Conservation (phyloP, 2,797 vertebrate species). For the Argentina silus region DNA sequence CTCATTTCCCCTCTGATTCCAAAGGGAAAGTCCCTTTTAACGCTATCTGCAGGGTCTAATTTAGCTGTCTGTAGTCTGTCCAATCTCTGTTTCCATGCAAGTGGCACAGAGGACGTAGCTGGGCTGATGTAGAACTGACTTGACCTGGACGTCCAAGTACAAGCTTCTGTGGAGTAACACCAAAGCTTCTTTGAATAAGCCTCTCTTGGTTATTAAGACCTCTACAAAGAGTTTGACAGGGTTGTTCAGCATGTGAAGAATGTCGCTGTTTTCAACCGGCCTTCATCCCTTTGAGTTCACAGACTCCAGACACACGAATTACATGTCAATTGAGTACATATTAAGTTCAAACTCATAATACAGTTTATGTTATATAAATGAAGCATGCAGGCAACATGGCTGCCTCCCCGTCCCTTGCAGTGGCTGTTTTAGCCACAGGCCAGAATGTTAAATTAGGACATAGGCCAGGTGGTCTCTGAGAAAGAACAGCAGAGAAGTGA, state of each 20-base stretch:
- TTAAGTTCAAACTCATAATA: constrained; percentile 35
- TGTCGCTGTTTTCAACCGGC: constrained; percentile 49
- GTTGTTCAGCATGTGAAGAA: constrained; percentile 60
- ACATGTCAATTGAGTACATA: constrained; percentile 31
- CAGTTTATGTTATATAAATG: constrained; percentile 40
- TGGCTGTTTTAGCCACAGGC: constrained; percentile 32
- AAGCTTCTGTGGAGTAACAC: constrained; percentile 57
- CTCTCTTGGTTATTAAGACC: constrained; percentile 55
- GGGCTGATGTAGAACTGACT: constrained; percentile 42
- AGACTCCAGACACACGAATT: constrained; percentile 25
- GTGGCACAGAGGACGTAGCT: constrained; percentile 53
- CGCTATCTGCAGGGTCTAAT: constrained; percentile 75
- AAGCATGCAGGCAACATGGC: constrained; percentile 6
- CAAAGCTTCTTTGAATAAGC: constrained; percentile 75
- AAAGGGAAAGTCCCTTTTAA: constrained; percentile 66
- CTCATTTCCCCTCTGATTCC: constrained; percentile 66
- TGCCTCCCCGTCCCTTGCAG: constrained; percentile 3
- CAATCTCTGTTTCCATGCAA: constrained; percentile 56
- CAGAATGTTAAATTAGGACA: constrained; percentile 41
- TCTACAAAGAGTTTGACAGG: constrained; percentile 61
- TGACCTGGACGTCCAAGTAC: constrained; percentile 56
- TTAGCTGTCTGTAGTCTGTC: constrained; percentile 67
- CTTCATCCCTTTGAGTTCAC: constrained; percentile 36
- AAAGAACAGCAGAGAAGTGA: constrained; percentile 39
- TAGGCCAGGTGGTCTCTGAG: constrained; percentile 41